A percentile compares a stretch with the other conserved stretches of the same genome.
Conservation (phyloP, 2,888 invertebrate genomes). For the Cheilosia soror region DNA sequence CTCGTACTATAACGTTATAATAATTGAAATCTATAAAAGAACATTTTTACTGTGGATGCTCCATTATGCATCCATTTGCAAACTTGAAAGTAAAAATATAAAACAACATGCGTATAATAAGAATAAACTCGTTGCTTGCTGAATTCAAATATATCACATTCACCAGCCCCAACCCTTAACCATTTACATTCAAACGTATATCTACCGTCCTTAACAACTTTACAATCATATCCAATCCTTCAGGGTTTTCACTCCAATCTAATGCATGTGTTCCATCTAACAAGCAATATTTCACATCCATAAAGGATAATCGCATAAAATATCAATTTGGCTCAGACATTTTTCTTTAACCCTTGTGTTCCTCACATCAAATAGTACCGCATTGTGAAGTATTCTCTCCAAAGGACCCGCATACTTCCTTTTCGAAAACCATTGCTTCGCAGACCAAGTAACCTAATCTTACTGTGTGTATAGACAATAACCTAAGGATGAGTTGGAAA, state of each 20-base stretch:
- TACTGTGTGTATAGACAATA: slow-evolving; percentile 35
- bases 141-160: background rate
- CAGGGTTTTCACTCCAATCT: background rate
- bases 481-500: slow-evolving; percentile 38
- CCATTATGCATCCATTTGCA: background rate
- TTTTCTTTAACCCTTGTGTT: slow-evolving; percentile 39
- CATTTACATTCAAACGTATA: background rate
- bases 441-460: slow-evolving; percentile 33
- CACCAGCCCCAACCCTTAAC: background rate
- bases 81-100: background rate
- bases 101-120: background rate
- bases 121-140: background rate
- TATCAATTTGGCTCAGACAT: slow-evolving; percentile 63
- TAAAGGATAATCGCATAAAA: slow-evolving; percentile 69
- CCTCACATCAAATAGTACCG: slow-evolving; percentile 17
- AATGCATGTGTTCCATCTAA: slow-evolving; percentile 40
- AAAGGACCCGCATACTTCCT: slow-evolving; percentile 7
- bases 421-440: background rate
- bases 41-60: background rate
- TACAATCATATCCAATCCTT: background rate
- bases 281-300: slow-evolving; percentile 64
- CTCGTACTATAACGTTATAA: too few species aligned
- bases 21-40: too few species aligned
- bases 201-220: background rate
- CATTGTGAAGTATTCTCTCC: background rate